Conservation (phyloP, 2,113 vertebrate genomes). For the Prochilodus magdalenae region DNA sequence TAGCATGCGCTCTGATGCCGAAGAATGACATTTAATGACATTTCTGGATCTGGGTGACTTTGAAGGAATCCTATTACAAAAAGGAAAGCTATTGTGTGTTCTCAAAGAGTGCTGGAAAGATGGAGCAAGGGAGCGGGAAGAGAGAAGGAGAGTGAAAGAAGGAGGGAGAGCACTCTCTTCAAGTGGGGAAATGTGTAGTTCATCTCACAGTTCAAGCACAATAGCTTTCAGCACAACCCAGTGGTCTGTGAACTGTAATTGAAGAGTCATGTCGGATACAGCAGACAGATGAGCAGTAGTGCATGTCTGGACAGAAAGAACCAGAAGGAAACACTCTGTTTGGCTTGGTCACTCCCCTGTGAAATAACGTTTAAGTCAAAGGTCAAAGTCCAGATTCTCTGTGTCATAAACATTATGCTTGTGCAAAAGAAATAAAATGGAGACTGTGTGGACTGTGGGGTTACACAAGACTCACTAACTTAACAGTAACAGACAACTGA, state of each 20-base stretch:
- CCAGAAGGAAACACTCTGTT: constrained; percentile 18
- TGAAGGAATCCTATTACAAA: constrained; percentile 47
- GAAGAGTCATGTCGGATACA: constrained; percentile 52
- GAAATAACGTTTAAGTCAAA: background rate
- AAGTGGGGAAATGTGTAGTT: constrained; percentile 55
- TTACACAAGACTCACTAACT: no score
- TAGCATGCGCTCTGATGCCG: constrained; percentile 6
- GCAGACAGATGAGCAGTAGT: constrained; percentile 46
- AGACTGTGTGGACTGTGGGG: no score
- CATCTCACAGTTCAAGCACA: constrained; percentile 60
- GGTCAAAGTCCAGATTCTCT: background rate
- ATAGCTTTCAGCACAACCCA: constrained; percentile 52
- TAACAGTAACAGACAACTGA: no score
- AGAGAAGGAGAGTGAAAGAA: background rate
- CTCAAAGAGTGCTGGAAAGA: constrained; percentile 20
- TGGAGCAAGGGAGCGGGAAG: background rate
- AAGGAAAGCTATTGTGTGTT: constrained; percentile 52
- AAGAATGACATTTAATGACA: constrained; percentile 58
- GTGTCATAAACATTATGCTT: background rate
- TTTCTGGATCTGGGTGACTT: constrained; percentile 46
- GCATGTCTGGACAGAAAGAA: constrained; percentile 30
- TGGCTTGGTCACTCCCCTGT: background rate
- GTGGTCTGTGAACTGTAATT: constrained; percentile 59
- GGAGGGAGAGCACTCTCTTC: constrained; percentile 37
- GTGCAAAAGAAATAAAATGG: no score